Conservation (phyloP, 2,797 vertebrate genomes). For the Taenioides sp. region DNA sequence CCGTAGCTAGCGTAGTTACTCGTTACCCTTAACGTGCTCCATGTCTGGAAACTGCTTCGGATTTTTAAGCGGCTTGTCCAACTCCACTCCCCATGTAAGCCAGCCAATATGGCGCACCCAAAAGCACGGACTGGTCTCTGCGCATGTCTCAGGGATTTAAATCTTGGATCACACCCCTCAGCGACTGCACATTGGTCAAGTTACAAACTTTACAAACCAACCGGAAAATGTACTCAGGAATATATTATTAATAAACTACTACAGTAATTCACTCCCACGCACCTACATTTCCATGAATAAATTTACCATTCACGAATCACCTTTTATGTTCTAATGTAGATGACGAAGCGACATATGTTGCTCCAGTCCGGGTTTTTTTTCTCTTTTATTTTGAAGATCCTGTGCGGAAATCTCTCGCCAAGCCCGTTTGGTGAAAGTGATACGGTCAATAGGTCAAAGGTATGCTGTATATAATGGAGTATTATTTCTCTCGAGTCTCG, state of each 20-base stretch:
- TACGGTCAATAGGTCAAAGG: neutral
- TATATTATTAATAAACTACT: neutral
- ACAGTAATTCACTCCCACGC: neutral
- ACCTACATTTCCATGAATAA: neutral
- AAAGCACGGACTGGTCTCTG: conserved; percentile 59
- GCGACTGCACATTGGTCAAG: conserved; percentile 14
- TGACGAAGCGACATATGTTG: neutral
- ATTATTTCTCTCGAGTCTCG: neutral
- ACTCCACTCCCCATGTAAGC: conserved; percentile 71
- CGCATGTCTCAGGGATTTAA: conserved; percentile 88
- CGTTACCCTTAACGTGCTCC: conserved; percentile 49
- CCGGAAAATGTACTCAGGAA: conserved; percentile 22
- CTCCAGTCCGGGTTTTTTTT: neutral
- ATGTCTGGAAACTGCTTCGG: conserved; percentile 49
- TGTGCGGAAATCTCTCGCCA: neutral
- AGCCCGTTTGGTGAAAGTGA: neutral
- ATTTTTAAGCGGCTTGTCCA: conserved; percentile 55
- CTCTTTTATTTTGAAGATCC: neutral
- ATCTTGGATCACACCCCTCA: conserved; percentile 73
- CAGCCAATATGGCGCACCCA: conserved; percentile 83
- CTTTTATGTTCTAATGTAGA: neutral
- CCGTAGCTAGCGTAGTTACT: conserved; percentile 52
- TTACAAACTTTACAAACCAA: neutral
- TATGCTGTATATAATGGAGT: neutral
- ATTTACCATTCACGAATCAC: neutral